Conservation (phyloP, 2,888 invertebrate species). For the Atethmia centrago region DNA sequence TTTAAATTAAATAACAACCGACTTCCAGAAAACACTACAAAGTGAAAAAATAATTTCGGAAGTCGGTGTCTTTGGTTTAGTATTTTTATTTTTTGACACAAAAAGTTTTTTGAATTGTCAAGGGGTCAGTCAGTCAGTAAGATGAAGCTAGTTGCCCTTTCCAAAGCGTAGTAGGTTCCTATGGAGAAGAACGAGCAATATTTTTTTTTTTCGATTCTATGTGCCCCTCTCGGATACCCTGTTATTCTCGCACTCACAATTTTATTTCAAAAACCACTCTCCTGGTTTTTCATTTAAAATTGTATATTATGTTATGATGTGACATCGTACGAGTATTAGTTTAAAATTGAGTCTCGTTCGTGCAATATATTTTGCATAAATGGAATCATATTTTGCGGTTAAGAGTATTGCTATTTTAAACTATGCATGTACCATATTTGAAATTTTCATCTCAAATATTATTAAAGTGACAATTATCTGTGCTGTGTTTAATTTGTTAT, state of each 20-base stretch:
- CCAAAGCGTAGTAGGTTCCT: no score
- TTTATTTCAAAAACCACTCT: no score
- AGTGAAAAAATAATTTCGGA: no score
- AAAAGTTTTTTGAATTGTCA: background rate
- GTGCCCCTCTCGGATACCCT: background rate
- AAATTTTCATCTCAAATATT: constrained; percentile 22
- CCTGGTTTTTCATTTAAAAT: constrained; percentile 9
- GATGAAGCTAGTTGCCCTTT: no score
- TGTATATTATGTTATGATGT: constrained; percentile 14
- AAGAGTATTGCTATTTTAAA: constrained; percentile 26
- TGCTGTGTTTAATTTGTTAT: constrained; percentile 20
- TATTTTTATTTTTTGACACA: no score
- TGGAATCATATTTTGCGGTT: constrained; percentile 46
- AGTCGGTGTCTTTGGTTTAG: no score
- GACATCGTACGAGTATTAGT: constrained; percentile 24
- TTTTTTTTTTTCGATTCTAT: background rate
- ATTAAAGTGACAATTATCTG: constrained; percentile 1
- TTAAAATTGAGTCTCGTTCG: constrained; percentile 44
- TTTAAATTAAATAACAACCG: no score
- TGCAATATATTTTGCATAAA: constrained; percentile 48
- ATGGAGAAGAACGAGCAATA: no score
- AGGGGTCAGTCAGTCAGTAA: background rate
- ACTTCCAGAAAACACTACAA: no score
- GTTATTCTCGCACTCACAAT: background rate
- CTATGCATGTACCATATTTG: constrained; percentile 23